These are phyloP conservation scores for Coilia nasus DNA, from an alignment of 2,797 vertebrate genomes.

Conservation along the genomic window DNA sequence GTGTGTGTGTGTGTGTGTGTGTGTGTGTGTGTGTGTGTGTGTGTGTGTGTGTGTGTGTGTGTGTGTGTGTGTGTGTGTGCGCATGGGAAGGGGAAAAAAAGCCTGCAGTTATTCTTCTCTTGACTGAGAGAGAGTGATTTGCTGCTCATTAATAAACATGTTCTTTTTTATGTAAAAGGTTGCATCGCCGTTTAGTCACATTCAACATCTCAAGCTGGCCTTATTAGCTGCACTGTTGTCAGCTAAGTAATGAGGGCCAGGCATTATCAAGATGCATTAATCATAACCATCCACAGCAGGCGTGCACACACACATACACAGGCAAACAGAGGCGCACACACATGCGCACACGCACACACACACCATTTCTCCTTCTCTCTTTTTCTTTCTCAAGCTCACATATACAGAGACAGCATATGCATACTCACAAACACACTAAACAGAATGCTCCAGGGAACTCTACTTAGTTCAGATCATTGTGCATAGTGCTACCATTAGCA, in stretches of 20 bases:
- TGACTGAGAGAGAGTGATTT: background rate
- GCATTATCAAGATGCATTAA: background rate
- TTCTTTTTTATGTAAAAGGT: background rate
- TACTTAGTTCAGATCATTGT: background rate
- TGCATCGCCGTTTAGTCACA: background rate
- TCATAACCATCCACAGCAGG: background rate
- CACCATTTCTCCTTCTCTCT: background rate
- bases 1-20: background rate
- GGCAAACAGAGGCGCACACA: background rate
- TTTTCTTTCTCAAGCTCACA: background rate
- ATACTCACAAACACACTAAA: background rate
- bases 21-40: constrained; percentile 32
- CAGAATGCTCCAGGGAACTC: background rate
- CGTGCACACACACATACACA: background rate
- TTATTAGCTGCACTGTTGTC: background rate
- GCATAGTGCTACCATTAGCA: background rate
- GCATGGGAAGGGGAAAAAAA: constrained; percentile 7
- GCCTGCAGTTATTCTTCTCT: background rate
- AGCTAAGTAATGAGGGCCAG: background rate
- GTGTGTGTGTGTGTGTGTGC: background rate
- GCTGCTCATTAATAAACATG: background rate
- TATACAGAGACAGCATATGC: background rate
- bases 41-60: background rate
- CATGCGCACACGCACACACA: background rate
- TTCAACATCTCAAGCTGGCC: background rate